A percentile compares a stretch with the other conserved stretches of the same genome.
These are phyloP conservation scores for Camelus bactrianus DNA, from an alignment of 2,113 vertebrate genomes.

Conservation along the genomic window DNA sequence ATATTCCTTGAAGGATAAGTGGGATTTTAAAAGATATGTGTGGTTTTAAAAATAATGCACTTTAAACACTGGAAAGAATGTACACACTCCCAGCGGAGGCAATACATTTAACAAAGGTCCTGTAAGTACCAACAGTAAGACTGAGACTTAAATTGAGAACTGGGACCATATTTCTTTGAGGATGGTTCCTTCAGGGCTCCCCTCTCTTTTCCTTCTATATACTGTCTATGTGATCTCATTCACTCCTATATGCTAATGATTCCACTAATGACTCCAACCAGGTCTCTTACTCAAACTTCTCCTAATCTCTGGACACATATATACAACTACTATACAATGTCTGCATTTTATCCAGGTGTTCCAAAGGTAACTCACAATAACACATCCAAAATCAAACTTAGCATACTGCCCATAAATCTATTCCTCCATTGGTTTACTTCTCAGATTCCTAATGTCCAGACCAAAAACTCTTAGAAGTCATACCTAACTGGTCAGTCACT, in stretches of 20 bases:
- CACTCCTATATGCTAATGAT: not conserved
- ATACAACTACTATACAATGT: not conserved
- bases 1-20: not conserved
- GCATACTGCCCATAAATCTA: not conserved
- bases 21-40: not conserved
- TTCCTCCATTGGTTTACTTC: not conserved
- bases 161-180: not conserved
- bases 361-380: not conserved
- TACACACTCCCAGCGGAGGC: not conserved
- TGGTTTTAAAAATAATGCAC: not conserved
- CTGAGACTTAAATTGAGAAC: not conserved
- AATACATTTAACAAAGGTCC: not conserved
- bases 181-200: not conserved
- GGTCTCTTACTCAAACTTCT: not conserved
- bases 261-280: not conserved
- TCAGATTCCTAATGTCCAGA: not conserved
- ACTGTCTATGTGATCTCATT: not conserved
- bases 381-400: not conserved
- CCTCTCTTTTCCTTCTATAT: not conserved
- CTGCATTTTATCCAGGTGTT: not conserved
- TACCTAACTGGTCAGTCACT: not conserved
- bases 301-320: not conserved
- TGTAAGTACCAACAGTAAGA: not conserved
- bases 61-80: not conserved
- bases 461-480: not conserved